Percentiles rank a stretch among this genome's conserved stretches.
phyloP scores from a whole-genome alignment of 2,888 invertebrate genomes.

The Myopa testacea region DNA sequence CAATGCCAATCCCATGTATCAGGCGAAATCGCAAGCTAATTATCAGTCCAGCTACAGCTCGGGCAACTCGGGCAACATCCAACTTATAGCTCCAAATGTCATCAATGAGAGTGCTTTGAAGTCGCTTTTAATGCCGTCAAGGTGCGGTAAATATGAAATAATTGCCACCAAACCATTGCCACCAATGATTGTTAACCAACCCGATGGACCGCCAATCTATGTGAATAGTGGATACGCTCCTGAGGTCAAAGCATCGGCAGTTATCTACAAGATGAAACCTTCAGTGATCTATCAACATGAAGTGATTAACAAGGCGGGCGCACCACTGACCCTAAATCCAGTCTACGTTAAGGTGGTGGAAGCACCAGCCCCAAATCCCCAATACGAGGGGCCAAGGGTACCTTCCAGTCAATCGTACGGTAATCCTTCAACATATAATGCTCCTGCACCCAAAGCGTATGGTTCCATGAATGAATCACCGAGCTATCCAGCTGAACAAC shows the following conservation, averaged over 20 bases:
- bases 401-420: slow-evolving; percentile 49
- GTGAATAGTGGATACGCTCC: slow-evolving; percentile 64
- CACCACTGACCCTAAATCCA: slow-evolving; percentile 64
- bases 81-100: slow-evolving; percentile 62
- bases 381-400: too few relatives aligned
- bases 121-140: slow-evolving; percentile 61
- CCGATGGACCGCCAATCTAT: slow-evolving; percentile 59
- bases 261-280: slow-evolving; percentile 65
- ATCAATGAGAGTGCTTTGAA: slow-evolving; percentile 62
- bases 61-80: slow-evolving; percentile 55
- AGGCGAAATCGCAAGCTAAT: slow-evolving; percentile 62
- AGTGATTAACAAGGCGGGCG: slow-evolving; percentile 65
- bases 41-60: slow-evolving; percentile 53
- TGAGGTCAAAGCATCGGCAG: slow-evolving; percentile 63
- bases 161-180: slow-evolving; percentile 63
- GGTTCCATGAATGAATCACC: too few relatives aligned
- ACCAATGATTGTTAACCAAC: slow-evolving; percentile 63
- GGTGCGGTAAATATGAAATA: slow-evolving; percentile 61
- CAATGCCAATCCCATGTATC: slow-evolving; percentile 57
- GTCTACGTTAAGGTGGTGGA: slow-evolving; percentile 66
- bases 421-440: not conserved
- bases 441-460: too few relatives aligned
- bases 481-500: not conserved
- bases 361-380: slow-evolving; percentile 52
- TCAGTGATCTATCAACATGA: slow-evolving; percentile 65